These are phyloP conservation scores for Mimachlamys varia DNA, from an alignment of 2,888 invertebrate species.

Conservation along the genomic window DNA sequence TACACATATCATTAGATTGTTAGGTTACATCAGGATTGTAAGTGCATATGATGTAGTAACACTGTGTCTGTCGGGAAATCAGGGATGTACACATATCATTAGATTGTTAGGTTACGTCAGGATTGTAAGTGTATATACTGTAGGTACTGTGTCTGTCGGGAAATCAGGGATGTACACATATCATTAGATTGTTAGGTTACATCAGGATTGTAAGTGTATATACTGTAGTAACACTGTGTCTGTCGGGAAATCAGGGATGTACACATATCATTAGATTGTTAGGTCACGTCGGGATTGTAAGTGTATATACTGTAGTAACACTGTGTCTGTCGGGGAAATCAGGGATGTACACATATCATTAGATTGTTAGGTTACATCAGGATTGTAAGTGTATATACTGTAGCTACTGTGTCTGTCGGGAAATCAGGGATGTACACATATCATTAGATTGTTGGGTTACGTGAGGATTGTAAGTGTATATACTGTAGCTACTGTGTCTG, in stretches of 20 bases:
- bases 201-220: constrained; percentile 89
- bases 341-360: neutral
- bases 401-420: neutral
- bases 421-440: neutral
- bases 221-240: neutral
- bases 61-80: neutral
- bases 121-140: constrained; percentile 86
- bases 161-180: neutral
- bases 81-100: neutral
- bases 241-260: neutral
- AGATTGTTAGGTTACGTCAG: constrained; percentile 91
- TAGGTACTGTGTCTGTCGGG: neutral
- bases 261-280: too few species aligned
- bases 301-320: constrained; percentile 69
- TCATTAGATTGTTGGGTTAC: constrained; percentile 87
- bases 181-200: constrained; percentile 87
- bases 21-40: constrained; percentile 96
- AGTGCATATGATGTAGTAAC: constrained; percentile 76
- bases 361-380: constrained; percentile 91
- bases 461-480: constrained; percentile 89
- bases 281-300: constrained; percentile 96
- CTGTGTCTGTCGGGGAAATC: neutral
- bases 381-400: constrained; percentile 86
- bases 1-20: too few species aligned
- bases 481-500: neutral